A percentile compares a stretch with the other conserved stretches of the same genome.
phyloP scores from a whole-genome alignment of 2,888 invertebrate genomes.

The Meloe dianella region DNA sequence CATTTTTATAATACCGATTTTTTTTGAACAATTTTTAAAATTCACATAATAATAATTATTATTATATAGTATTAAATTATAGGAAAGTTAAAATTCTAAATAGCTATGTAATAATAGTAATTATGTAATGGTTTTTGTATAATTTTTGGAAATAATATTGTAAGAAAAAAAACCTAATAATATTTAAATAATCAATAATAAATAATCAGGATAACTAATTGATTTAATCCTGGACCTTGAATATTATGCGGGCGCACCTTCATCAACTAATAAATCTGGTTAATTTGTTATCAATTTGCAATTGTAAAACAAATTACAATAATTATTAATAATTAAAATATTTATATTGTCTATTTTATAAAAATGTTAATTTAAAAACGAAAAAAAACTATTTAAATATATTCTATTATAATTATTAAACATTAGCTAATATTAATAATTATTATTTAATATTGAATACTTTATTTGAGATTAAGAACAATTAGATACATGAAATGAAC shows the following conservation, averaged over 20 bases:
- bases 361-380: not conserved
- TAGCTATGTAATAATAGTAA: too few species aligned
- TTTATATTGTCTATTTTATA: not conserved
- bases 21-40: too few species aligned
- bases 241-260: not conserved
- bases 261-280: not conserved
- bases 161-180: not conserved
- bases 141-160: not conserved
- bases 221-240: constrained; percentile 3
- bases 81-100: too few species aligned
- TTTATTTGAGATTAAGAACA: too few species aligned
- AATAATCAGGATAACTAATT: not conserved
- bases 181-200: not conserved
- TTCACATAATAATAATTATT: too few species aligned
- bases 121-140: too few species aligned
- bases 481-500: not conserved
- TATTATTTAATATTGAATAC: too few species aligned
- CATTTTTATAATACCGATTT: too few species aligned
- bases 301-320: constrained; percentile 4
- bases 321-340: not conserved
- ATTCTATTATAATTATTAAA: not conserved
- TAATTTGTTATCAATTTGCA: not conserved
- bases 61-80: too few species aligned
- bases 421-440: not conserved
- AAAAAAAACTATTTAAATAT: not conserved